Base-by-base conservation (phyloP, 2,797 vertebrate genomes). In the Ptychobarbus kaznakovi region DNA sequence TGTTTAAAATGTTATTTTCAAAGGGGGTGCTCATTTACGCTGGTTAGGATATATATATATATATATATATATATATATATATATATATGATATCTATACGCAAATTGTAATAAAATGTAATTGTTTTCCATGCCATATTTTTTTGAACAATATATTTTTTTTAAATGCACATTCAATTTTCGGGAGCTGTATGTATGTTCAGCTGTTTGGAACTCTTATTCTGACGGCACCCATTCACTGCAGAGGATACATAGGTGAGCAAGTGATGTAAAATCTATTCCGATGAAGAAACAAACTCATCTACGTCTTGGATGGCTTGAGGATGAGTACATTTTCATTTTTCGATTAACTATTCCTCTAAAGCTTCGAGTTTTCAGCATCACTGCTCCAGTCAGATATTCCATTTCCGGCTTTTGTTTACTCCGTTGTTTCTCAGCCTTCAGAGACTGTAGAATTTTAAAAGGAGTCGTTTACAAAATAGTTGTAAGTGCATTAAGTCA, bases 401-500 rank as follows among this genome's bases (percentile, higher is more conserved):
- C 1, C 11, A 56, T 76, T 76, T 22, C 49, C 18, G 0, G 32
- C 49, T 69, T 53, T 35, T 56, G 73, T 76, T 76, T 13, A 35
- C 35, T 56, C 25, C 2, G 0, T 53, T 16, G 63, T 35, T 42
- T 18, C 22, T 25, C 53, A 51, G 15, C 58, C 28, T 80, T 42
- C 28, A 25, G 70, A 63, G 25, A 49, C 8, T 49, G 7, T 49
- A 35, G 44, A 2, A 10, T 70, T 82, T 68, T 28, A 84, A 65
- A 28, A 69, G 11, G 44, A 80, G 16, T 35, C 20, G 6, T 75
- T 83, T 65, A 38, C 56, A 68, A 77, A 83, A 82, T 16, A 63
- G 32, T 28, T 1, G n/a, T 68, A 68, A 56, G 49, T 77, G 63
- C 82, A 77, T 84, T 68, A 56, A 68, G 78, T 84, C 78, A 76